Conservation (phyloP, 2,113 vertebrate species). For the Pygoscelis adeliae region DNA sequence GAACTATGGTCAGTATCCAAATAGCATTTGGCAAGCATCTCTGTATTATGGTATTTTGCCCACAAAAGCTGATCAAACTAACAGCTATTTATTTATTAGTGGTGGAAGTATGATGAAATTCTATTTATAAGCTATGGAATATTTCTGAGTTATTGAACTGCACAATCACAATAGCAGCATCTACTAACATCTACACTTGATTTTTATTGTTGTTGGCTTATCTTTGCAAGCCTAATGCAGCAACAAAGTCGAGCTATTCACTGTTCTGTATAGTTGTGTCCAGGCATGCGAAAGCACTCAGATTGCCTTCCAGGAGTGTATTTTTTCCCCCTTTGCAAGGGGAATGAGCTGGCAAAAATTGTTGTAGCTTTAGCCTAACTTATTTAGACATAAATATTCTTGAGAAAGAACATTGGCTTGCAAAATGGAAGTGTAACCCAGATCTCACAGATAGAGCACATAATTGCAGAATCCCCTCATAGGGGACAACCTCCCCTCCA, state of each 20-base stretch:
- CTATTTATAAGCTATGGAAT: not conserved
- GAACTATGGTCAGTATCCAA: conserved; percentile 1
- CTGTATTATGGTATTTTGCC: not conserved
- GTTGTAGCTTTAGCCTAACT: not conserved
- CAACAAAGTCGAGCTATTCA: not conserved
- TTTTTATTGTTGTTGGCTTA: not conserved
- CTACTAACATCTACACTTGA: not conserved
- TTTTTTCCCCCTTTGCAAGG: not conserved
- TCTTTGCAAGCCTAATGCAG: not conserved
- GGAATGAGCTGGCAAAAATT: not conserved
- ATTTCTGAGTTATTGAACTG: not conserved
- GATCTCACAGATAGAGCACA: not conserved
- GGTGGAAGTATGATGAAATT: conserved; percentile 20
- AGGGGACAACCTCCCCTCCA: not conserved
- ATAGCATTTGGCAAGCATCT: not conserved
- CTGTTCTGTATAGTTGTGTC: not conserved
- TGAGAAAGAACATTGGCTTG: not conserved
- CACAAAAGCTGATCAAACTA: not conserved
- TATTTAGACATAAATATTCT: not conserved
- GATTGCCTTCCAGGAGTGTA: not conserved
- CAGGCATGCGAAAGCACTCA: not conserved
- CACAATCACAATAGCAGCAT: not conserved
- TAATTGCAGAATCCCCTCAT: not conserved
- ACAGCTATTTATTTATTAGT: conserved; percentile 25
- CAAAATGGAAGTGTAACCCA: not conserved